phyloP scores from a whole-genome alignment of 2,888 invertebrate species.

The Aspidiotus rigidus region DNA sequence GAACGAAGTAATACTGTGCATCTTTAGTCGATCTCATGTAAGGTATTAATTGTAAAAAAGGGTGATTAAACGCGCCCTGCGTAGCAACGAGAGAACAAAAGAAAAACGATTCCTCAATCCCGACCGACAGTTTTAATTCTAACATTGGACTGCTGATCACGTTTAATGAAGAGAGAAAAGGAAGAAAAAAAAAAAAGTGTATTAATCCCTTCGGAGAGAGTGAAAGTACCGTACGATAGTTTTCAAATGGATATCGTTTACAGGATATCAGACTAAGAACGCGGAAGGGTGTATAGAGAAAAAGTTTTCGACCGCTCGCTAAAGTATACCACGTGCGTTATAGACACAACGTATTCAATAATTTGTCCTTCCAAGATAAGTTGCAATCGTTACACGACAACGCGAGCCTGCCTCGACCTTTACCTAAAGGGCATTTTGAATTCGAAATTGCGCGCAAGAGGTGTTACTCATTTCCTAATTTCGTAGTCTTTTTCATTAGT shows the following conservation, averaged over 20 bases:
- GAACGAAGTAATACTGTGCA: conserved; percentile 1
- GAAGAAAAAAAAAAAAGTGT: conserved; percentile 18
- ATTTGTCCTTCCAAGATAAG: no score
- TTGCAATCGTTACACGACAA: no score
- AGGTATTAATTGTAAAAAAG: conserved; percentile 28
- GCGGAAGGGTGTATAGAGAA: background rate
- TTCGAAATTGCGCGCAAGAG: no score
- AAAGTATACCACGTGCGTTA: no score
- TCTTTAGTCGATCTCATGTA: conserved; percentile 8
- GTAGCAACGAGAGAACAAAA: conserved; percentile 21
- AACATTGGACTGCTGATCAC: conserved; percentile 29
- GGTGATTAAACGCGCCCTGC: conserved; percentile 19
- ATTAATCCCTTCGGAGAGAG: conserved; percentile 16
- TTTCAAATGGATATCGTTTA: conserved; percentile 2
- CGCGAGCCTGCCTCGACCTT: no score
- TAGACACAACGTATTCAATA: no score
- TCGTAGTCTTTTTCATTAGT: no score
- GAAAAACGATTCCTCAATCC: conserved; percentile 27
- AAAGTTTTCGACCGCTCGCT: no score
- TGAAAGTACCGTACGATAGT: background rate
- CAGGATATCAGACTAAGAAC: background rate
- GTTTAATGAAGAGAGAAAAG: conserved; percentile 16
- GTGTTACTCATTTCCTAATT: no score
- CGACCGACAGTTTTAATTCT: conserved; percentile 27
- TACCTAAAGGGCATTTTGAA: no score